A percentile compares a stretch with the other conserved stretches of the same genome.
phyloP scores from a whole-genome alignment of 2,888 invertebrate species.

The Ischnura elegans region DNA sequence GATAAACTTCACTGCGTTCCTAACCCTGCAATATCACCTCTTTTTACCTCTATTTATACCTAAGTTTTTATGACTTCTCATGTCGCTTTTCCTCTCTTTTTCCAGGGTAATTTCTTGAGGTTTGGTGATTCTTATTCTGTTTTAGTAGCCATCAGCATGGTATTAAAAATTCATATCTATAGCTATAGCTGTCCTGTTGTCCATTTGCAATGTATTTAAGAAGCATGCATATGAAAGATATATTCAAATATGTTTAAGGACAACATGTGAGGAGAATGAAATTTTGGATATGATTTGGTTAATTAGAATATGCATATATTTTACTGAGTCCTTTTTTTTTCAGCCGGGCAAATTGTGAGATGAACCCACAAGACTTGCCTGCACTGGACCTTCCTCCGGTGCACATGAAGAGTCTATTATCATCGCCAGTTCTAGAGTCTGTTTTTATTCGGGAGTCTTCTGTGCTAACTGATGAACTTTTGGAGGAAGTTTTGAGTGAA shows the following conservation, averaged over 20 bases:
- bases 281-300: not conserved
- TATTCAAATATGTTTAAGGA: not conserved
- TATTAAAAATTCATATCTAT: no score
- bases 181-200: no score
- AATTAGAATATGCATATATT: not conserved
- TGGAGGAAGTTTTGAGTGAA: conserved; percentile 7
- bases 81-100: no score
- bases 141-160: no score
- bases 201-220: no score
- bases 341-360: not conserved
- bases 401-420: conserved; percentile 41
- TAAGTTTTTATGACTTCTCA: no score
- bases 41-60: no score
- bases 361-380: not conserved
- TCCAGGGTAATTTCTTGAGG: no score
- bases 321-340: not conserved
- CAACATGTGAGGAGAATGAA: not conserved
- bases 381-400: conserved; percentile 36
- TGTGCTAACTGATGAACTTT: not conserved
- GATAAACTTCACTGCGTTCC: no score
- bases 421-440: conserved; percentile 45
- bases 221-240: no score
- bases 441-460: conserved; percentile 50
- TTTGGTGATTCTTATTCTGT: no score
- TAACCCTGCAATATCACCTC: no score